These are phyloP conservation scores for Leucozona laternaria DNA, from an alignment of 2,888 invertebrate species.

Conservation along the genomic window DNA sequence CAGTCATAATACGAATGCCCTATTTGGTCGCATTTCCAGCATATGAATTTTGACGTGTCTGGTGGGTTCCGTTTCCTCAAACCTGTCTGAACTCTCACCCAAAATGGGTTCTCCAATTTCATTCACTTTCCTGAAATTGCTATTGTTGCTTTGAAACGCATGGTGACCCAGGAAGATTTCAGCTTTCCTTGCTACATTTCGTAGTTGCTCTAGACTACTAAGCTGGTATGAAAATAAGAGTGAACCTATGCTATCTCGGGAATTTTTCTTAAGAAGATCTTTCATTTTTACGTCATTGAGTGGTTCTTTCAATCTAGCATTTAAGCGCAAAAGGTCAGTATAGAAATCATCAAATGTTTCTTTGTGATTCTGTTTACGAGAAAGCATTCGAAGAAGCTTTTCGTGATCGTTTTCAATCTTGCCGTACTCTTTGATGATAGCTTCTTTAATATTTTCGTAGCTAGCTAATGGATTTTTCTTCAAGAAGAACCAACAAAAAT, in stretches of 20 bases:
- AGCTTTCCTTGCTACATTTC: background rate
- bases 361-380: background rate
- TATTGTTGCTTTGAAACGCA: background rate
- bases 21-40: slow-evolving; percentile 36
- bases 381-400: background rate
- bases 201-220: background rate
- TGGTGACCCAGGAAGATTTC: background rate
- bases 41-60: background rate
- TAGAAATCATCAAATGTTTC: slow-evolving; percentile 33
- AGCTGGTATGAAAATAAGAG: background rate
- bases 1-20: slow-evolving; percentile 25
- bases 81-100: background rate
- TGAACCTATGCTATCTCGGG: background rate
- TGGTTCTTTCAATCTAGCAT: slow-evolving; percentile 10
- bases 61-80: background rate
- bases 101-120: background rate
- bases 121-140: background rate
- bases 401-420: slow-evolving; percentile 6
- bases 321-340: background rate
- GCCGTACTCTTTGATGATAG: background rate
- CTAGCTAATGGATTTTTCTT: background rate
- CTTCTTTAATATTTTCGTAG: background rate
- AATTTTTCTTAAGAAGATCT: slow-evolving; percentile 18
- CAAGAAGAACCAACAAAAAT: background rate
- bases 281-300: background rate